Conservation (phyloP, 2,113 vertebrate genomes). For the Gallinago media region DNA sequence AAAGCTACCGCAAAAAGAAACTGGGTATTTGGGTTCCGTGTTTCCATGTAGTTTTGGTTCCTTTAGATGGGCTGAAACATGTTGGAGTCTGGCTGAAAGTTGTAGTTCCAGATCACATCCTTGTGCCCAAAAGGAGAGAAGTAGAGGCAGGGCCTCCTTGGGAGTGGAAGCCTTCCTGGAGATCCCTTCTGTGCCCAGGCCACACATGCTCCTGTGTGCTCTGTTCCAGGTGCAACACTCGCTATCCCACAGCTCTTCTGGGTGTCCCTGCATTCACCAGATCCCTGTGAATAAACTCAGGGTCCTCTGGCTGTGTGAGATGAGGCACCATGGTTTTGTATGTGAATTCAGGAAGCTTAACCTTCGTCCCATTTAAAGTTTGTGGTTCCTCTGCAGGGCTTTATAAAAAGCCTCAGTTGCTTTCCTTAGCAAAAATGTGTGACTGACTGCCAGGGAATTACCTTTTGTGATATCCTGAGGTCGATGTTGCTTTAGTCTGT, state of each 20-base stretch:
- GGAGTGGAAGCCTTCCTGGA: background rate
- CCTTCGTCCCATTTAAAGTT: background rate
- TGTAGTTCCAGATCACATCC: background rate
- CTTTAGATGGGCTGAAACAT: background rate
- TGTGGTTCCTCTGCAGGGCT: accelerated
- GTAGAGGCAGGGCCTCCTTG: background rate
- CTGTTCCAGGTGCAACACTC: background rate
- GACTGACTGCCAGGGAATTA: background rate
- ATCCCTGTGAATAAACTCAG: background rate
- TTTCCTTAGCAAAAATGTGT: background rate
- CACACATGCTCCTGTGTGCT: accelerated
- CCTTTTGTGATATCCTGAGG: background rate
- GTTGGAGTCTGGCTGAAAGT: background rate
- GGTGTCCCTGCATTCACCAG: accelerated
- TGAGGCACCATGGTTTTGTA: background rate
- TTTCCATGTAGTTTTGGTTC: background rate
- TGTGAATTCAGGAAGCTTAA: background rate
- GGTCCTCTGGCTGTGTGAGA: background rate
- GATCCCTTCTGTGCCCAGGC: accelerated
- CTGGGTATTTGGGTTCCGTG: background rate
- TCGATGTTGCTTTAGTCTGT: background rate
- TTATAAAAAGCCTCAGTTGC: background rate
- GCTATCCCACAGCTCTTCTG: background rate
- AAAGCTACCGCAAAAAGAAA: background rate
- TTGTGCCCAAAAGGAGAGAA: background rate